Base-by-base conservation (phyloP, 2,888 invertebrate species). In the Oxycera nigricornis region DNA sequence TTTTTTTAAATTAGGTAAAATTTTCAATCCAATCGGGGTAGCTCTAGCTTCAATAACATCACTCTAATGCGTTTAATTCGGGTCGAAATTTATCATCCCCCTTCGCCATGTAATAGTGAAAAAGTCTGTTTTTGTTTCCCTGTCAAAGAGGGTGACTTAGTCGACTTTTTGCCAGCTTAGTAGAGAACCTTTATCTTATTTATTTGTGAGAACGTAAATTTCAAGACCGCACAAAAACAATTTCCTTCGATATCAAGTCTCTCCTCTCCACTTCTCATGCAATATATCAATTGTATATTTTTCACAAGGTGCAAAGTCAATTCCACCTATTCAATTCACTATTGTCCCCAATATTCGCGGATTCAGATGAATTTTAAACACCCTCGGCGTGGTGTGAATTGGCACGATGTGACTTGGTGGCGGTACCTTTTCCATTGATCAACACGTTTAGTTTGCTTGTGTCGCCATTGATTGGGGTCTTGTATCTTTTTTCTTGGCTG, bases 331-430 rank as follows among this genome's bases (percentile, higher is more conserved):
- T 39, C 41, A 61, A 61, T 61, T 61, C 61, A 61, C 61, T 11
- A 61, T 65, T 61, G 61, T 65, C 30, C 41, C 9, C 39, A 35
- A 65, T 65, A 39, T 50, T 20, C 20, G 74, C 35, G 20, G 30
- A 65, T 65, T 65, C 65, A 65, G 39, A 30, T 59, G 59, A 59
- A 59, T 59, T 59, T 59, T n/a, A 59, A 59, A 59, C 20, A 30
- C 30, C 35, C n/a, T 62, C 35, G 55, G 55, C 30, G 52, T 70
- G 70, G 70, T 55, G 70, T 70, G 70, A 70, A 70, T 70, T 70
- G 70, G 70, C 55, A 52, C 65, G 65, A 65, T 24, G 24, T 24
- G 55, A n/a, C 39, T 2, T 20, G n/a, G 1, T 17, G 55, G 55
- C 55, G 55, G 55, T 17, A 55, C 24, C 55, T 55, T 55, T 55